Evolutionary conservation across 2,797 vertebrate species (phyloP).

Genomic region (Peromyscus attwateri): DNA sequence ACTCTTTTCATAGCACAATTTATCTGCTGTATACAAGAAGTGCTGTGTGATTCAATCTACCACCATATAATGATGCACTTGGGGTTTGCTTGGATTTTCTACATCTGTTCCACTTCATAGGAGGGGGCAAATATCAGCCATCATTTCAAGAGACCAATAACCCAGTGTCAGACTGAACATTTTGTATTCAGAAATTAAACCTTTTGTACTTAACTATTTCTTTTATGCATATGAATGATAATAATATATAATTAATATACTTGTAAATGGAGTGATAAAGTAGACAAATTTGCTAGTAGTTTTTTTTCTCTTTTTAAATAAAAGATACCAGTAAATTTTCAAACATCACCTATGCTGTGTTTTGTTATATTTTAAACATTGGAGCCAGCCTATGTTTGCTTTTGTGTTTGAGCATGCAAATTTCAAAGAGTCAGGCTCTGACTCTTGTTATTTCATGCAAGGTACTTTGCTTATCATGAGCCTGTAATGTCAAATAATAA

Average conservation of each 20-base stretch:
- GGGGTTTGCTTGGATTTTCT: slow-evolving; percentile 49
- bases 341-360: slow-evolving; percentile 42
- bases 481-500: slow-evolving; percentile 79
- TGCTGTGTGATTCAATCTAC: background rate
- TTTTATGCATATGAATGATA: background rate
- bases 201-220: slow-evolving; percentile 39
- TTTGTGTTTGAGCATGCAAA: slow-evolving; percentile 80
- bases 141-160: slow-evolving; percentile 41
- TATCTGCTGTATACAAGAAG: slow-evolving; percentile 40
- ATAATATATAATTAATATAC: slow-evolving; percentile 33
- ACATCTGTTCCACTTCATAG: background rate
- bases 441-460: slow-evolving; percentile 69
- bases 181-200: slow-evolving; percentile 52
- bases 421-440: slow-evolving; percentile 55
- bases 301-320: slow-evolving; percentile 25
- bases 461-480: slow-evolving; percentile 56
- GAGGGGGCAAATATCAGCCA: background rate
- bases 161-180: slow-evolving; percentile 34
- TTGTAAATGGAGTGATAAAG: slow-evolving; percentile 8
- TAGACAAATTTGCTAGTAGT: background rate
- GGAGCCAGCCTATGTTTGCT: slow-evolving; percentile 69
- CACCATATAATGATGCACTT: background rate
- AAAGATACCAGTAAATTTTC: slow-evolving; percentile 51
- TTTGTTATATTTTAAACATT: slow-evolving; percentile 66
- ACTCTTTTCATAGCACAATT: background rate